Evolutionary conservation across 1,140 invertebrate genomes (phyloP), one percentile per base, ranked within the genome.

Genomic region (Drosophila pseudoobscura): DNA sequence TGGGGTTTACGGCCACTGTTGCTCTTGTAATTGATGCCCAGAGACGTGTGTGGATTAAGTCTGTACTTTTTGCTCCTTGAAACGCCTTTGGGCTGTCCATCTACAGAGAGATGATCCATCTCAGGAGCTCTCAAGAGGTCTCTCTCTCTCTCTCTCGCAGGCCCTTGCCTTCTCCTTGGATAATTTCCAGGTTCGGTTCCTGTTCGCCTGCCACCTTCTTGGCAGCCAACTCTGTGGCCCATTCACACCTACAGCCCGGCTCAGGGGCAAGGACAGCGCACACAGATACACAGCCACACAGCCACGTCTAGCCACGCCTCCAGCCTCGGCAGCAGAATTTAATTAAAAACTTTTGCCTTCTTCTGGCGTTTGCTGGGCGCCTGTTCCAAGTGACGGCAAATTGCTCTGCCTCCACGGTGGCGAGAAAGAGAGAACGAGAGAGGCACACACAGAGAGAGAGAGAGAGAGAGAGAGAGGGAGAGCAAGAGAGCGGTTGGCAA

Each of bases 331-430:
- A 47, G 63, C 54, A 58, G 74, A 85, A 80, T 79, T 77, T 85
- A 85, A 85, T 85, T 85, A 85, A 85, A 77, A 79, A 74, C 55
- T 73, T 74, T 50, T 41, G 24, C 45, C 56, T 20, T 69, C 41
- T 41, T 29, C 45, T 62, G 24, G 6, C 2, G 17, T 22, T 35
- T 63, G 44, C 77, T 85, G 80, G 5, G 64, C 62, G 74, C 80
- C 80, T 85, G 74, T 51, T 85, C 62, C 80, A 85, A 85, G 77
- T 80, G 82, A 73, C 80, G 75, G 73, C 56, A 65, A 84, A 74
- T 80, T 80, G 77, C 59, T 61, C 75, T 46, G 53, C 31, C 44
- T 1, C 35, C 35, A 13, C 11, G 5, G 35, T 4, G 35, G 35
- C 11, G 29, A 46, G 44, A 20, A 26, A 45, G 20, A 47, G 29